A percentile compares a stretch with the other conserved stretches of the same genome.
Evolutionary conservation across 2,797 vertebrate species (phyloP).

Genomic region (Spheniscus humboldti): DNA sequence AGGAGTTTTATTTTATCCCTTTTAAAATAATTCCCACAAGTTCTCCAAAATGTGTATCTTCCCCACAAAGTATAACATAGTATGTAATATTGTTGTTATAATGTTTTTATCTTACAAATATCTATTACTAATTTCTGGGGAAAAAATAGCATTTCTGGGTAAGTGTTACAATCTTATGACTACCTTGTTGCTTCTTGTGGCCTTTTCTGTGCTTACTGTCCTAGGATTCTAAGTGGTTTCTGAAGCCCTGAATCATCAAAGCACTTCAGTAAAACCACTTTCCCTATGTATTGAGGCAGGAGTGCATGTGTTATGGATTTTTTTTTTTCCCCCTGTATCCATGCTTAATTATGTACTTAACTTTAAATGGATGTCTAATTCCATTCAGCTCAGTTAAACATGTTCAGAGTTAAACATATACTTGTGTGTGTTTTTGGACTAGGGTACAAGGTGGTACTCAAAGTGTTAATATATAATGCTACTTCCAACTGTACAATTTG

Average conservation of each 20-base stretch:
- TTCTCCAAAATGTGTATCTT: background rate
- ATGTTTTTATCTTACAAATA: background rate
- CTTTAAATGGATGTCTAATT: background rate
- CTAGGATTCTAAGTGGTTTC: background rate
- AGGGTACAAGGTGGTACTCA: background rate
- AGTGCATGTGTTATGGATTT: fast-evolving
- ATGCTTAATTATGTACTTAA: background rate
- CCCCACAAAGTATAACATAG: background rate
- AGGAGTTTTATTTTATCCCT: fast-evolving
- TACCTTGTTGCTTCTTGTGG: background rate
- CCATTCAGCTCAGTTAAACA: background rate
- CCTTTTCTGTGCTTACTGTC: background rate
- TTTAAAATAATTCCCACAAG: background rate
- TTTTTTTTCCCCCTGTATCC: background rate
- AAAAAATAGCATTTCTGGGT: background rate
- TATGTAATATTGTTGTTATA: background rate
- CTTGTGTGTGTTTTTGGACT: background rate
- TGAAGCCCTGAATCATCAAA: background rate
- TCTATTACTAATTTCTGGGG: background rate
- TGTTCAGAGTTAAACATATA: background rate
- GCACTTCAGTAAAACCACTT: background rate
- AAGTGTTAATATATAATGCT: constrained; percentile 30
- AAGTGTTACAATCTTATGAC: background rate
- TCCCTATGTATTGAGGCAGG: background rate
- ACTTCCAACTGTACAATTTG: background rate